Conservation (phyloP, 2,113 vertebrate species). For the Cyprinodon tularosa region DNA sequence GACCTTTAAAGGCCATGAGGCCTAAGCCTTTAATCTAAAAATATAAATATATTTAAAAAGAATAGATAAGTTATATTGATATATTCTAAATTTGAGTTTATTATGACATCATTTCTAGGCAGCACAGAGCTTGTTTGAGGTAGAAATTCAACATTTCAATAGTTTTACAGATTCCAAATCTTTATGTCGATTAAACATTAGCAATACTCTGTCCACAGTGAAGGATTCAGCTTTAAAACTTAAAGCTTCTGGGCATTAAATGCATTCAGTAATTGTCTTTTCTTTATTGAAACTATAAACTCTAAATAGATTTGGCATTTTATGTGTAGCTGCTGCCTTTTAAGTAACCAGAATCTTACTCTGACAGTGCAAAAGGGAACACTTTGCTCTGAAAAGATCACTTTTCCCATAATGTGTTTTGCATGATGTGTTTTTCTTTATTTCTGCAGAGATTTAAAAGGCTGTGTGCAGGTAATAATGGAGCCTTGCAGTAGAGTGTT, state of each 20-base stretch:
- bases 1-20: no score
- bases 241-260: neutral
- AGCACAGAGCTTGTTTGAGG: neutral
- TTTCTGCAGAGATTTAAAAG: neutral
- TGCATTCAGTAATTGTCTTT: neutral
- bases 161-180: neutral
- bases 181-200: neutral
- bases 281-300: neutral
- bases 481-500: neutral
- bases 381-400: neutral
- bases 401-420: neutral
- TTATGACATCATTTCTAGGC: neutral
- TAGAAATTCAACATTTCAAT: neutral
- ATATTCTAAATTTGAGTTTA: neutral
- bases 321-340: neutral
- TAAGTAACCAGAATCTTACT: neutral
- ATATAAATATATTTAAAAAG: no score
- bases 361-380: neutral
- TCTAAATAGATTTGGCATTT: neutral
- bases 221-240: neutral
- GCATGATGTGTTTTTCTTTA: neutral
- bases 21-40: no score
- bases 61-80: no score
- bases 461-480: neutral
- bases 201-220: neutral